Conservation (phyloP, 2,113 vertebrate genomes). For the Empidonax traillii region DNA sequence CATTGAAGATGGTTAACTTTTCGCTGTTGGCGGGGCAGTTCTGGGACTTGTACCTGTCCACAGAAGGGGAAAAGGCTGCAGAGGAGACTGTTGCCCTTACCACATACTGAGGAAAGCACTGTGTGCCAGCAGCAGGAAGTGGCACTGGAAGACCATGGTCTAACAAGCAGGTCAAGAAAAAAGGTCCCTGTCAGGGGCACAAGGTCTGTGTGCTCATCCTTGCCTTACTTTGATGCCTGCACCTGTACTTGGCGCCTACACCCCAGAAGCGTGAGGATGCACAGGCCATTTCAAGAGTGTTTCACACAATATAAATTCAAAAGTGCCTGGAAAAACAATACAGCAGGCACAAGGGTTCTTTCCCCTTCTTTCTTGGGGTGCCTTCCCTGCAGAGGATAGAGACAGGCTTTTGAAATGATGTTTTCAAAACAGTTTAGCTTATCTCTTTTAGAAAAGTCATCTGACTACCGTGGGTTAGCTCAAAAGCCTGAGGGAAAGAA, state of each 20-base stretch:
- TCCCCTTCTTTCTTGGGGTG: no score
- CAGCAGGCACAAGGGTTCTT: no score
- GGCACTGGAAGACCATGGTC: neutral
- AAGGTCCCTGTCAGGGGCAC: neutral
- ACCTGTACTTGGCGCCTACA: no score
- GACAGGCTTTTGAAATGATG: no score
- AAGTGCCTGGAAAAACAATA: no score
- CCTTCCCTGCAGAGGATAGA: no score
- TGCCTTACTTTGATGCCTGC: no score
- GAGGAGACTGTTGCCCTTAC: neutral
- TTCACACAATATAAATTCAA: no score
- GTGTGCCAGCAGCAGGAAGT: neutral
- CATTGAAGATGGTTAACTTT: constrained; percentile 82
- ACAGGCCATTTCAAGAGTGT: no score
- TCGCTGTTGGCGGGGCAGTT: constrained; percentile 80
- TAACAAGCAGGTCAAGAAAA: neutral
- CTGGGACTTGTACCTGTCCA: constrained; percentile 83
- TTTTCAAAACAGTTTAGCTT: no score
- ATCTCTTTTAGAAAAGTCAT: neutral
- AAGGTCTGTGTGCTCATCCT: no score
- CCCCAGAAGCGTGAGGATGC: no score
- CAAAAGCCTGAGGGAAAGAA: neutral
- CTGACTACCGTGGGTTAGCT: neutral
- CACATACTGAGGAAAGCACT: accelerated
- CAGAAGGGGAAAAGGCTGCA: neutral